Base-by-base conservation (phyloP, 2,888 invertebrate genomes). In the Lymantria monacha region DNA sequence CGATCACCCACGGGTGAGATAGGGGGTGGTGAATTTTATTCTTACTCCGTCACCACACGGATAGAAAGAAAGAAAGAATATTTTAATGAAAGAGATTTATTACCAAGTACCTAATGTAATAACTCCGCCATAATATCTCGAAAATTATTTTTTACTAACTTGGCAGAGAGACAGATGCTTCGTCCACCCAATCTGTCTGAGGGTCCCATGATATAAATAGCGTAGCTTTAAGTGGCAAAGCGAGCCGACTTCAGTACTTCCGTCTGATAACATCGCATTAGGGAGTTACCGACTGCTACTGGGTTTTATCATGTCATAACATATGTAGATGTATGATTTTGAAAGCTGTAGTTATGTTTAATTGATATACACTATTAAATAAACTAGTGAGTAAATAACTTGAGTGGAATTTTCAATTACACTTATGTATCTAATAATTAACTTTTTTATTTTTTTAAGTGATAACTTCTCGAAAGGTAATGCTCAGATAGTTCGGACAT, bases 201-300 rank as follows among this genome's bases (percentile, higher is more conserved):
- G 76, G 77, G 74, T 76, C 76, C 69, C 72, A 61, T 72, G 82
- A 83, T 89, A 90, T 89, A 88, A 89, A 91, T 91, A 90, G 89
- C 80, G 40, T 74, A 77, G 75, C 78, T 86, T 84, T 81, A 90
- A 89, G 88, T 87, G 85, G 87, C 78, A 85, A 87, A 87, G 87
- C 79, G 77, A 79, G 83, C 87, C 89, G 87, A 70, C 83, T 70
- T 66, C 72, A 77, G 74, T 81, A 83, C 87, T 83, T 84, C 81
- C 69, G 53, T 65, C 69, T 65, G 90, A 91, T 91, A 89, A 87
- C 79, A 89, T 88, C 87, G 75, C 85, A 91, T 90, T 90, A 91
- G 87, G 82, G 82, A 80, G 81, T 75, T 76, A 76, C 78, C 74
- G 70, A 63, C 68, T 59, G 85, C 90, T 88, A 88, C 90, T 87